Evolutionary conservation across 2,888 invertebrate genomes (phyloP).

Genomic region (Yponomeuta malinellus): DNA sequence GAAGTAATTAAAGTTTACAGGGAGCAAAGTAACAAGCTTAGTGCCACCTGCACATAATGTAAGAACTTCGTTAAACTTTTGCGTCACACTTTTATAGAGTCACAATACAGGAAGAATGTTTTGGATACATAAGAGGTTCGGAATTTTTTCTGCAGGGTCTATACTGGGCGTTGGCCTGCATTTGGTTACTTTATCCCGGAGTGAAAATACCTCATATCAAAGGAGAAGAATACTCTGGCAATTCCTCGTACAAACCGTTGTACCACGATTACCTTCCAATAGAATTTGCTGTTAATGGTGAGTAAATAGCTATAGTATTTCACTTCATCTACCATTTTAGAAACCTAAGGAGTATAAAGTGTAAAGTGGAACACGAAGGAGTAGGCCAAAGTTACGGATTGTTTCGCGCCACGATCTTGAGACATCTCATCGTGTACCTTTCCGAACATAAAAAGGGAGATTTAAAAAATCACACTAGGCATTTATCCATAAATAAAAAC

Average conservation of each 20-base stretch:
- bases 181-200: conserved; percentile 81
- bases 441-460: background rate
- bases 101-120: too few relatives aligned
- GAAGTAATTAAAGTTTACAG: too few relatives aligned
- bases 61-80: too few relatives aligned
- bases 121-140: too few relatives aligned
- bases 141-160: conserved; percentile 70
- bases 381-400: background rate
- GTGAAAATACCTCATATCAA: conserved; percentile 82
- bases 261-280: conserved; percentile 85
- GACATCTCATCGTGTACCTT: background rate
- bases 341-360: background rate
- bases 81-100: too few relatives aligned
- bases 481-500: too few relatives aligned
- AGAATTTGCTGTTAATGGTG: conserved; percentile 84
- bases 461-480: too few relatives aligned
- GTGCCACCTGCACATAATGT: too few relatives aligned
- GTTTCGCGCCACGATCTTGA: background rate
- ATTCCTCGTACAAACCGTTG: conserved; percentile 78
- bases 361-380: background rate
- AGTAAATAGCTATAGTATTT: conserved; percentile 22
- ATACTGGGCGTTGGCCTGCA: conserved; percentile 84
- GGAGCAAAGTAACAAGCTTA: too few relatives aligned
- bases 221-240: conserved; percentile 78
- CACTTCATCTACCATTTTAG: background rate